Conservation (phyloP, 1,140 invertebrate species). For the Drosophila simulans region DNA sequence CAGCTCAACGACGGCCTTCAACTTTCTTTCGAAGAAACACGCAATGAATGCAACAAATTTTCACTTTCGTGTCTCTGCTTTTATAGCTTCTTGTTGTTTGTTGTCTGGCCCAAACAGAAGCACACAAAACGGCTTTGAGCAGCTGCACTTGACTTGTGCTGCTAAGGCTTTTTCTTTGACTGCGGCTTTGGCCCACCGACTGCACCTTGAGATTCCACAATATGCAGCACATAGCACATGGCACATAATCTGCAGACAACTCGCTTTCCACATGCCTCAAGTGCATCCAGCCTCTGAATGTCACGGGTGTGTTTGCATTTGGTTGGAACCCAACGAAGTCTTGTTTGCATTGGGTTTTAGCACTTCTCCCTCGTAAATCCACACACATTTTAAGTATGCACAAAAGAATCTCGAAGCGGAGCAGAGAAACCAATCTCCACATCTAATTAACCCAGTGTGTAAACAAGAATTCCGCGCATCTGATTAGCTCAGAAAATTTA, state of each 20-base stretch:
- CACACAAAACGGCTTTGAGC: conserved; percentile 36
- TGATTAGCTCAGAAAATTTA: conserved; percentile 50
- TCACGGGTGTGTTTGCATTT: conserved; percentile 22
- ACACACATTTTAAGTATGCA: conserved; percentile 54
- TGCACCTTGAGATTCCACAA: conserved; percentile 59
- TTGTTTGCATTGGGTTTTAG: conserved; percentile 54
- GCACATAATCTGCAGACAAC: conserved; percentile 42
- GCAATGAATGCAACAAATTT: conserved; percentile 45
- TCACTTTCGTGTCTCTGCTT: conserved; percentile 63
- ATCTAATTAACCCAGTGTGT: conserved; percentile 56
- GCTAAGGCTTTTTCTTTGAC: conserved; percentile 28
- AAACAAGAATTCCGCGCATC: conserved; percentile 38
- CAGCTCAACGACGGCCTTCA: conserved; percentile 54
- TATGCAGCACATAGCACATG: neutral
- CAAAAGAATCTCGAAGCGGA: conserved; percentile 35
- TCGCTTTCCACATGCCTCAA: conserved; percentile 43
- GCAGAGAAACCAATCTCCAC: conserved; percentile 9
- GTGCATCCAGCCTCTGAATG: conserved; percentile 30
- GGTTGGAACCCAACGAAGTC: neutral
- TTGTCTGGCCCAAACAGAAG: conserved; percentile 33
- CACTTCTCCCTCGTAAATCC: conserved; percentile 45
- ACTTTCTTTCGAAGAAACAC: conserved; percentile 52
- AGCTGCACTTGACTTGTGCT: conserved; percentile 65
- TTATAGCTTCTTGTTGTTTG: conserved; percentile 29
- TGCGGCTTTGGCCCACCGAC: conserved; percentile 32